Evolutionary conservation across 2,113 vertebrate genomes (phyloP), one percentile per base, ranked within the genome.

Genomic region (Alexandromys fortis): DNA sequence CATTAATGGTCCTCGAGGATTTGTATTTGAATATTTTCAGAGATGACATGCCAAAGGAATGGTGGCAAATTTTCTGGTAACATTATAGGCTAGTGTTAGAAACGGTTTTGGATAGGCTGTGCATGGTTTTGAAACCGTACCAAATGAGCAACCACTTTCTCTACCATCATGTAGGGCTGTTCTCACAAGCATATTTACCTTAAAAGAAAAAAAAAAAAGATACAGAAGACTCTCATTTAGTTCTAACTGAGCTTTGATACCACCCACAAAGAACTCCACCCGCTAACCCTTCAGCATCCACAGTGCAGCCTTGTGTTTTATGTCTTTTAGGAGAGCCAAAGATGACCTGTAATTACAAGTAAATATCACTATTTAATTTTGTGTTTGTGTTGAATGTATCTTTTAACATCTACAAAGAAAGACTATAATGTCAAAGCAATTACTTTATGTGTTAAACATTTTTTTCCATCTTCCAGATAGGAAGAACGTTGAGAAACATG

Each of bases 351-450:
- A 91, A 96, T 95, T 96, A 87, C 16, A 86, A 91, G 89, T 33
- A 82, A 95, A 67, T 35, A 67, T 86, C 6, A 17, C 24, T 79
- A 89, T 77, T 94, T 94, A 92, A 88, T 67, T 89, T 72, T 89
- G 47, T 87, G 61, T 77, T 90, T 90, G 55, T 65, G 90, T 87
- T 90, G 91, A 93, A 83, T 87, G 65, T 86, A 91, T 78, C 78
- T 94, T 86, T 92, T 93, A 86, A 49, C 86, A 70, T 85, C 96
- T 89, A 67, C n/a, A 89, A 96, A 96, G 47, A 78, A 92, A 67
- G 61, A 61, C 38, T 95, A 47, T 73, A 89, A 72, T 85, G 45
- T 82, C 86, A 94, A 97, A 86, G 49, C 2, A 38, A 70, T 89
- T 83, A 28, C 28, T 91, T 78, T 86, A 38, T 72, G 42, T 16